Conservation (phyloP, 1,140 invertebrate species). For the Euglossa dilemma region DNA sequence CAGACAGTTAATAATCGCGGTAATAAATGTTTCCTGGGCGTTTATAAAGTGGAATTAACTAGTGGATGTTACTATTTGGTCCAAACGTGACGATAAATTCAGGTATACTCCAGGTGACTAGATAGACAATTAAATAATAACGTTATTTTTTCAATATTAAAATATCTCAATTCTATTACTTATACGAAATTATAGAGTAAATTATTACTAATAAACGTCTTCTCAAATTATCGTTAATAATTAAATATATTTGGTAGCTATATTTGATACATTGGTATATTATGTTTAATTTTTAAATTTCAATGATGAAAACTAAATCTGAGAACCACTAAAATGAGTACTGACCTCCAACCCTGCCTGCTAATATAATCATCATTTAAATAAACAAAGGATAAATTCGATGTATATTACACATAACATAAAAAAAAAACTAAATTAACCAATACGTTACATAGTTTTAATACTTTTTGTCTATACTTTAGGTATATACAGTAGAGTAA, state of each 20-base stretch:
- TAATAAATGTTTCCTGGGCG: too few species aligned
- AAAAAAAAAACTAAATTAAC: not conserved
- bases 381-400: not conserved
- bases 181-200: too few species aligned
- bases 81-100: too few species aligned
- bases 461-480: not conserved
- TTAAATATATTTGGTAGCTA: not conserved
- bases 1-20: too few species aligned
- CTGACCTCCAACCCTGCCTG: slow-evolving; percentile 7
- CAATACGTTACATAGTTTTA: not conserved
- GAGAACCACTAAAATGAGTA: slow-evolving; percentile 1
- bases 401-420: not conserved
- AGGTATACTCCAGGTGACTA: too few species aligned
- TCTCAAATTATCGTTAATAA: not conserved
- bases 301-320: not conserved
- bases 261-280: not conserved
- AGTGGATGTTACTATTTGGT: too few species aligned
- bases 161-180: too few species aligned
- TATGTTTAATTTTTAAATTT: not conserved
- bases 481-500: not conserved
- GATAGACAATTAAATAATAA: too few species aligned
- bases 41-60: too few species aligned
- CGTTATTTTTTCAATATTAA: too few species aligned
- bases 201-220: not conserved
- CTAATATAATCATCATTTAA: slow-evolving; percentile 12